These are phyloP conservation scores for Callorhinus ursinus DNA, from an alignment of 2,113 vertebrate genomes.

Conservation along the genomic window DNA sequence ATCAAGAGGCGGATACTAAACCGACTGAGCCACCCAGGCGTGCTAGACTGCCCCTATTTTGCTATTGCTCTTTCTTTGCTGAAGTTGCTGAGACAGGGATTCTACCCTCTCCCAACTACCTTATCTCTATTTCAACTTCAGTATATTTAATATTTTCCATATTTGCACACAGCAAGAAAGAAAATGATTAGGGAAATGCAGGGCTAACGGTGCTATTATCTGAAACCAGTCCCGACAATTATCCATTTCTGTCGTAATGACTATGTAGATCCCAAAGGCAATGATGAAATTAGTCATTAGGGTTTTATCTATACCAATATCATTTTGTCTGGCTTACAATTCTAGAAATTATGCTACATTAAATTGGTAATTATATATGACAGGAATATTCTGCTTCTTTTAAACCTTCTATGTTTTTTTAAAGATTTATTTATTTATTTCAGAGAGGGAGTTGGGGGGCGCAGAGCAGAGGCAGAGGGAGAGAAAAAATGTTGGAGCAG, in stretches of 20 bases:
- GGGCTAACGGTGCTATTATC: background rate
- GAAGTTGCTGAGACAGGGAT: background rate
- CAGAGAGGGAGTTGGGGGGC: background rate
- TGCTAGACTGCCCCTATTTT: background rate
- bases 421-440: background rate
- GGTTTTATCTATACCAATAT: background rate
- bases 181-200: background rate
- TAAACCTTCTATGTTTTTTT: background rate
- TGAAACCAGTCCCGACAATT: slow-evolving; percentile 8
- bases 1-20: background rate
- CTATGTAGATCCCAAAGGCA: background rate
- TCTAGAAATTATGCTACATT: background rate
- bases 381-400: background rate
- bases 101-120: background rate
- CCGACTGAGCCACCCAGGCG: background rate
- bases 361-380: background rate
- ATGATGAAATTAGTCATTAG: background rate
- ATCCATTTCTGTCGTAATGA: background rate
- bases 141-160: background rate
- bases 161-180: background rate
- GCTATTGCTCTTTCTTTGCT: background rate
- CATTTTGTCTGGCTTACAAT: background rate
- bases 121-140: background rate
- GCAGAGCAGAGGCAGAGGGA: background rate
- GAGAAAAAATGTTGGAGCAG: background rate